A percentile compares a stretch with the other conserved stretches of the same genome.
Evolutionary conservation across 2,113 vertebrate genomes (phyloP).

Genomic region (Ardeotis arabs): DNA sequence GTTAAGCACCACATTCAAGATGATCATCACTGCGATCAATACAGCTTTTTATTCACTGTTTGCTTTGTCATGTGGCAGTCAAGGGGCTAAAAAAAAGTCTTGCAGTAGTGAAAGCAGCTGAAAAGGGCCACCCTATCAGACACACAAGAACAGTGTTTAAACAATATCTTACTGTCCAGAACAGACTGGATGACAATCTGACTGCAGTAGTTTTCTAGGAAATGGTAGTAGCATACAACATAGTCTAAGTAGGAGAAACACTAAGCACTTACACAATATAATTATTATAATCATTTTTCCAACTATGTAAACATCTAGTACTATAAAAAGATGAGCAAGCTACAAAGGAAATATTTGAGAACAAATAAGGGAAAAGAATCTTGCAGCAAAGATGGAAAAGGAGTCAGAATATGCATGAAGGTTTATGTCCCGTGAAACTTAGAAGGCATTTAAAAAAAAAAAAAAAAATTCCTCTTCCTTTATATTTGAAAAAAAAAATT

Average conservation of each 20-base stretch:
- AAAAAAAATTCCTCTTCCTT: background rate
- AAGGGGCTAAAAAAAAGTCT: conserved; percentile 29
- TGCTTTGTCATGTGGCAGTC: conserved; percentile 62
- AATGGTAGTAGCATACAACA: conserved; percentile 28
- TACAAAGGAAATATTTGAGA: conserved; percentile 24
- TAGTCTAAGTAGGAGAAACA: conserved; percentile 53
- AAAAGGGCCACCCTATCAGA: conserved; percentile 60
- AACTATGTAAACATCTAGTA: conserved; percentile 57
- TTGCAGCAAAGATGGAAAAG: background rate
- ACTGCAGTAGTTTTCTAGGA: conserved; percentile 61
- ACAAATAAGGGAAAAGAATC: background rate
- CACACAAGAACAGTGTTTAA: conserved; percentile 34
- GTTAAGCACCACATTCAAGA: background rate
- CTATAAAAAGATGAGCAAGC: conserved; percentile 39
- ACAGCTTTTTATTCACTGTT: conserved; percentile 32
- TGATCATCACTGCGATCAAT: conserved; percentile 1
- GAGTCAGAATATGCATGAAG: background rate
- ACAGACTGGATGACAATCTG: conserved; percentile 51
- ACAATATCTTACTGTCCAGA: conserved; percentile 65
- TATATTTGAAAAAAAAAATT: background rate
- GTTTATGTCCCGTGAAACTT: background rate
- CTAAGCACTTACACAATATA: conserved; percentile 24
- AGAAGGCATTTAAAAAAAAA: background rate
- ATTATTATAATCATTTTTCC: conserved; percentile 53
- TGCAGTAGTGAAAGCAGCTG: conserved; percentile 50